Evolutionary conservation across 2,113 vertebrate genomes (phyloP).

Genomic region (Epinephelus lanceolatus): DNA sequence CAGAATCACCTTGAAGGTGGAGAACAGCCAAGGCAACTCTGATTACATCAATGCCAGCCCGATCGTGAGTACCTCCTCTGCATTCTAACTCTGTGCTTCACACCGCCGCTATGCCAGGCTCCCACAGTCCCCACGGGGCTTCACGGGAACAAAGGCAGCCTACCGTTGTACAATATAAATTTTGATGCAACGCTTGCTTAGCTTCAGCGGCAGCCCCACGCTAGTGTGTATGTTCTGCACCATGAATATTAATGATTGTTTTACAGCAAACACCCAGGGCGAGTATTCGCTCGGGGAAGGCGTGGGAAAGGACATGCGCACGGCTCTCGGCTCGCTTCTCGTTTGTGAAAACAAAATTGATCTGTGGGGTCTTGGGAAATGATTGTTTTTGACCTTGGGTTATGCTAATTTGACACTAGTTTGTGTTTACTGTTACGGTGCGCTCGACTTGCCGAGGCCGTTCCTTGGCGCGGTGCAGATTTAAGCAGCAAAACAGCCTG

Average conservation of each 20-base stretch:
- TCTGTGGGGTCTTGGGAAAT: slow-evolving; percentile 55
- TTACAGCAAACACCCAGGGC: slow-evolving; percentile 60
- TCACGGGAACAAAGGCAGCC: slow-evolving; percentile 63
- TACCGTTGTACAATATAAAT: slow-evolving; percentile 56
- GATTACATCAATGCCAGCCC: slow-evolving; percentile 99
- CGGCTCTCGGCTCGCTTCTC: slow-evolving; percentile 34
- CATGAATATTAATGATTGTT: slow-evolving; percentile 73
- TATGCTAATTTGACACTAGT: slow-evolving; percentile 68
- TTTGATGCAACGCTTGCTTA: slow-evolving; percentile 69
- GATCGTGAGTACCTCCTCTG: slow-evolving; percentile 90
- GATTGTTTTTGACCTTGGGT: slow-evolving; percentile 71
- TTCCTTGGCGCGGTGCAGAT: slow-evolving; percentile 11
- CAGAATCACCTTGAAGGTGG: slow-evolving; percentile 91
- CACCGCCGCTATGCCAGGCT: background rate
- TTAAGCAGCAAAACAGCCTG: slow-evolving; percentile 31
- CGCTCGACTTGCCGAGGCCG: slow-evolving; percentile 26
- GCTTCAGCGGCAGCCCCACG: slow-evolving; percentile 38
- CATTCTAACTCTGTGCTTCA: slow-evolving; percentile 38
- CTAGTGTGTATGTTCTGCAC: slow-evolving; percentile 45
- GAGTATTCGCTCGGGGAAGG: slow-evolving; percentile 41
- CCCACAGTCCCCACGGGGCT: slow-evolving; percentile 44
- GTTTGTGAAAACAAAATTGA: slow-evolving; percentile 59
- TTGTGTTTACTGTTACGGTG: slow-evolving; percentile 62
- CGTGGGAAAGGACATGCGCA: slow-evolving; percentile 45
- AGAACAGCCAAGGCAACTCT: slow-evolving; percentile 91